A percentile compares a stretch with the other conserved stretches of the same genome.
phyloP scores from a whole-genome alignment of 2,888 invertebrate species.

The Drosophila mimetica region DNA sequence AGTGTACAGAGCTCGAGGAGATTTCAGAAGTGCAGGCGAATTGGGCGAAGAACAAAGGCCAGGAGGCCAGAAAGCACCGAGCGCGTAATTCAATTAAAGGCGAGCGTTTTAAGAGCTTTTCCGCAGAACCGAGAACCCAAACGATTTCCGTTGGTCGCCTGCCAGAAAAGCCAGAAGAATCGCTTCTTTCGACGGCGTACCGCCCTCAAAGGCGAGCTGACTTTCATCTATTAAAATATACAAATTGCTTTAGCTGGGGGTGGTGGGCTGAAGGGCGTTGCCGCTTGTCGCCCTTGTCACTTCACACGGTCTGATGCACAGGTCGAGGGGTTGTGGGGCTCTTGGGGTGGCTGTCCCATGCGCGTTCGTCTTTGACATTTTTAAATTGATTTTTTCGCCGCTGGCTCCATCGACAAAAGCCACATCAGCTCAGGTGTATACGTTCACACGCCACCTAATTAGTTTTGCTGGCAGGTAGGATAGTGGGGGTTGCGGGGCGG shows the following conservation, averaged over 20 bases:
- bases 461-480: conserved; percentile 38
- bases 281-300: conserved; percentile 47
- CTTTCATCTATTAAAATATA: conserved; percentile 64
- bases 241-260: conserved; percentile 40
- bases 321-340: conserved; percentile 10
- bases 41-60: conserved; percentile 33
- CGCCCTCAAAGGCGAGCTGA: conserved; percentile 37
- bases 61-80: conserved; percentile 17
- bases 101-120: conserved; percentile 49
- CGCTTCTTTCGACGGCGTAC: conserved; percentile 15
- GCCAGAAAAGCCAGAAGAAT: conserved; percentile 34
- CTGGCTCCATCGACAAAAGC: conserved; percentile 40
- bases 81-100: conserved; percentile 61
- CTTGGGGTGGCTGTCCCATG: conserved; percentile 17
- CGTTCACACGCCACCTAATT: conserved; percentile 62
- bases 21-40: conserved; percentile 24
- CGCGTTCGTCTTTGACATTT: conserved; percentile 55
- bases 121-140: conserved; percentile 24
- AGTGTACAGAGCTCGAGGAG: conserved; percentile 30
- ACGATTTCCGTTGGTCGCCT: conserved; percentile 39
- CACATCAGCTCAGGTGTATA: conserved; percentile 73
- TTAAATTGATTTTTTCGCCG: conserved; percentile 60
- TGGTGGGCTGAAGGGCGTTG: conserved; percentile 20
- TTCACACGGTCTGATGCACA: conserved; percentile 57
- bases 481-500: conserved; percentile 20